phyloP scores from a whole-genome alignment of 2,888 invertebrate genomes.

The Volucella zonaria region DNA sequence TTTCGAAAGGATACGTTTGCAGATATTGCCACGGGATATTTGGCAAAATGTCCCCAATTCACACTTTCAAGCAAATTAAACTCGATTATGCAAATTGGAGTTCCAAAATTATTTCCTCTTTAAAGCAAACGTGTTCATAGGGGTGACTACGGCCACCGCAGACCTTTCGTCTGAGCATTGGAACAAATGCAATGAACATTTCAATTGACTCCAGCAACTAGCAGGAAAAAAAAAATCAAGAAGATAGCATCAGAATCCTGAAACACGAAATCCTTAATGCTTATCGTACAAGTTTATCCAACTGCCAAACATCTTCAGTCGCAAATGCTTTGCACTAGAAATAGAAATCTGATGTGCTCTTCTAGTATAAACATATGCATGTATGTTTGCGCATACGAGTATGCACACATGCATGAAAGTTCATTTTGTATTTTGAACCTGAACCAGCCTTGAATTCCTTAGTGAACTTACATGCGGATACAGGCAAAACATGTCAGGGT shows the following conservation, averaged over 20 bases:
- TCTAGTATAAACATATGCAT: background rate
- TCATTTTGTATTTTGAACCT: no score
- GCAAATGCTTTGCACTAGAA: constrained; percentile 38
- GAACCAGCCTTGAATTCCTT: constrained; percentile 22
- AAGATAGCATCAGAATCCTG: constrained; percentile 44
- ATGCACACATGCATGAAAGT: no score
- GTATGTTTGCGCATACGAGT: no score
- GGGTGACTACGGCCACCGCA: constrained; percentile 3
- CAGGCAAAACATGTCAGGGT: no score
- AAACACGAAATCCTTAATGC: constrained; percentile 13
- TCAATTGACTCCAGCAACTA: constrained; percentile 30
- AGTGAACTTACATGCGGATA: background rate
- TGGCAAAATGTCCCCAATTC: constrained; percentile 40
- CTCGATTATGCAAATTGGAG: constrained; percentile 46
- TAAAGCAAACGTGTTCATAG: constrained; percentile 42
- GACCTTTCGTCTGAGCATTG: background rate
- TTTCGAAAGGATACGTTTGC: constrained; percentile 23
- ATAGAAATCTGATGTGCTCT: constrained; percentile 14
- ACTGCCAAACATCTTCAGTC: constrained; percentile 44
- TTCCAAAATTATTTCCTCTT: constrained; percentile 45
- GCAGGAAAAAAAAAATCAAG: constrained; percentile 18
- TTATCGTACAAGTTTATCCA: constrained; percentile 47
- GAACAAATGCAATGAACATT: constrained; percentile 43
- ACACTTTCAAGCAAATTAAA: constrained; percentile 54
- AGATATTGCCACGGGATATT: background rate